Evolutionary conservation across 2,888 invertebrate genomes (phyloP), one percentile per base, ranked within the genome.

Genomic region (Volucella zonaria): DNA sequence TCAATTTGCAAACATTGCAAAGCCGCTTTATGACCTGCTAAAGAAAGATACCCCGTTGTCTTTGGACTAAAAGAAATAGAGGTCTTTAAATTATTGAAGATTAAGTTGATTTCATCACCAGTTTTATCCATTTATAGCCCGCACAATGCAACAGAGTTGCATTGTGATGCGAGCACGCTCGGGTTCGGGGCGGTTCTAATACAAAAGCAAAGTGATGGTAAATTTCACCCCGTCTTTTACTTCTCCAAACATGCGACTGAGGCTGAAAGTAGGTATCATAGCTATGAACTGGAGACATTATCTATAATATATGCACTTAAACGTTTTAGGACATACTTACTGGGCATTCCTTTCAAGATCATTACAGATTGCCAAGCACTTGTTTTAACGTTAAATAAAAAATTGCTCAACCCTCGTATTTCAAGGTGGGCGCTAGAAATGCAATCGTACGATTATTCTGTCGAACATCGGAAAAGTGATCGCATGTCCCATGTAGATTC

Each of bases 401-500:
- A 62, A 87, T 82, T 71, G 77, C 81, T 86, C 85, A n/a, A n/a
- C n/a, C n/a, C n/a, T n/a, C n/a, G n/a, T 83, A 89, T 78, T 52
- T 68, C 82, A 2, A 42, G 82, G 8, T 87, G 87, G 88, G 87
- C 85, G 1, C 68, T 88, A 51, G 74, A 87, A 61, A 40, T 88
- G 0, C 79, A 87, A 68, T 82, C 82, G 23, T 88, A 68, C 47
- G 74, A 87, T 73, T 87, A 87, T 80, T 38, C 15, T 15, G 79
- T 88, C 12, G 86, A 87, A 64, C 87, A 88, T 82, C 49, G 87
- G 23, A 47, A 79, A 54, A 74, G 54, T n/a, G 68, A 73, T 52
- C 80, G 79, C 54, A 90, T 89, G 90, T 52, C 52, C 15, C 89
- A 90, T 80, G 89, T 88, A 0, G 89, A 90, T 79, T 88, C 89